Evolutionary conservation across 2,888 invertebrate genomes (phyloP), one percentile per base, ranked within the genome.

Genomic region (Epiblema foenella): DNA sequence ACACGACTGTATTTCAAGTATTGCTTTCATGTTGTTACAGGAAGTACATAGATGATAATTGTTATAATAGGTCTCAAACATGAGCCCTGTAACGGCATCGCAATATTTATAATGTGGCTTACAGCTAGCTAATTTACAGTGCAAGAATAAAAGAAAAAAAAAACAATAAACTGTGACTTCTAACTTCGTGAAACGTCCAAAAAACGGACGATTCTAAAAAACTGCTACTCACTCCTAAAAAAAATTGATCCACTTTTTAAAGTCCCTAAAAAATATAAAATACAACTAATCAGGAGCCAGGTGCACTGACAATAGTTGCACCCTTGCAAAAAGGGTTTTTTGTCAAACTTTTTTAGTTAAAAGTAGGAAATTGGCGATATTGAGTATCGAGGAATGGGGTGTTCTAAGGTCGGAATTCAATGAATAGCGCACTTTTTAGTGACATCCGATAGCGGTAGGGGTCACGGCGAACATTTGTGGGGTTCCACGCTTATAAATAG

Each of bases 261-360:
- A 39, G 10, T 39, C 18, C 3, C 24, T 20, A 51, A 54, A 66
- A 70, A 66, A 37, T 51, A 49, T 58, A 67, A 49, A 71, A 71
- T 71, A 66, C 70, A 29, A 20, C 66, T 51, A 71, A 71, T 67
- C 71, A 59, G 54, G 20, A 9, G 17, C 70, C 71, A 67, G 71
- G 71, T 71, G 71, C 62, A 29, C 37, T 0, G 11, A 57, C 67
- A 66, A 66, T 20, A 24, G 59, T 68, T 58, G 72, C 68, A 68
- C 69, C 67, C 49, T 68, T 42, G 72, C 67, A 49, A 68, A 69
- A 68, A 42, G 68, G 68, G 49, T 52, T 72, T 68, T 70, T 67
- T 68, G 60, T 63, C 39, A 37, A 18, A 15, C 37, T 54, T 62
- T 59, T 54, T 51, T 29, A 42, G 37, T 15, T 15, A 64, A 64